Conservation (phyloP, 2,888 invertebrate genomes). For the Pinctada fucata region DNA sequence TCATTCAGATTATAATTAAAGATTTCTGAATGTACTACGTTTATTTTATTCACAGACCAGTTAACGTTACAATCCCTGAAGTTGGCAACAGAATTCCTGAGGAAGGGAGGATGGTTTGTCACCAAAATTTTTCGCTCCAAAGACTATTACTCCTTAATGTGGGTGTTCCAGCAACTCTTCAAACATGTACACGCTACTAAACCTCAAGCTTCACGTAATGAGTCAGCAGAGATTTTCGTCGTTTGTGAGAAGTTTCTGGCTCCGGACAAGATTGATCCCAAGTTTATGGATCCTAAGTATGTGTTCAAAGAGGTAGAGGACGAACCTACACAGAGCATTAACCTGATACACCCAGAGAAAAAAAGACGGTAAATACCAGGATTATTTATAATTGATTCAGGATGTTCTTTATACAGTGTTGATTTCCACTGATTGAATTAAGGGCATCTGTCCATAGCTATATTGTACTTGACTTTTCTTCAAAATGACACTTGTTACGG, state of each 20-base stretch:
- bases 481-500: too few relatives aligned
- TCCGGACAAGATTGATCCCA: constrained; percentile 91
- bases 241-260: constrained; percentile 96
- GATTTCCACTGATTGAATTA: too few relatives aligned
- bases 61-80: constrained; percentile 95
- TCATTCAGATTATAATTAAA: too few relatives aligned
- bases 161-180: constrained; percentile 97
- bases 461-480: too few relatives aligned
- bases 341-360: constrained; percentile 74
- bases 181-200: constrained; percentile 97
- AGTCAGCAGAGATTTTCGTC: constrained; percentile 99
- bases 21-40: too few relatives aligned
- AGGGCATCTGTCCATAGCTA: too few relatives aligned
- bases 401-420: too few relatives aligned
- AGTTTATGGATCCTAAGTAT: constrained; percentile 93
- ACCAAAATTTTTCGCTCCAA: constrained; percentile 99
- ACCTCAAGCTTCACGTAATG: constrained; percentile 97
- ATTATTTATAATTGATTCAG: neutral
- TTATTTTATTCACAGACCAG: constrained; percentile 80
- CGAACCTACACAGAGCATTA: constrained; percentile 59
- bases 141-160: constrained; percentile 95
- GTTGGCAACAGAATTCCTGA: constrained; percentile 91
- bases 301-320: constrained; percentile 91
- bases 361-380: constrained; percentile 55
- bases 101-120: constrained; percentile 96